Base-by-base conservation (phyloP, 2,888 invertebrate genomes). In the Lamellibrachia satsuma region DNA sequence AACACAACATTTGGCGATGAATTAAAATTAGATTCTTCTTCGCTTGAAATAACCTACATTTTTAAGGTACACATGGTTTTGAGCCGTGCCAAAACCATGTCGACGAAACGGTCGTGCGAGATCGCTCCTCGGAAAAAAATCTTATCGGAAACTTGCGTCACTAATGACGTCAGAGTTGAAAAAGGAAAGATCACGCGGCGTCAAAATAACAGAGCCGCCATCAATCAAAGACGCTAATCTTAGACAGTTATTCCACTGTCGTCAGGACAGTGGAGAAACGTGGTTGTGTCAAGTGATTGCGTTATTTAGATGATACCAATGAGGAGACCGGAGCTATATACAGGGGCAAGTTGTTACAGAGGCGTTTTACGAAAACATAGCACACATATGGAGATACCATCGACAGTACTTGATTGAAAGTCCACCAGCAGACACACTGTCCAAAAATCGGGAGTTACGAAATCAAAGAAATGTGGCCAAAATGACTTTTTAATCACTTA, bases 221-320 rank as follows among this genome's bases (percentile, higher is more conserved):
- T 75, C 75, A 75, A 75, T 75, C 75, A 75, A 75, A 75, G 75
- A 22, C 75, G 75, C 75, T 75, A 75, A 75, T 75, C 75, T 75
- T 15, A 39, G 39, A 39, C 39, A 39, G 39, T 39, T 39, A 39
- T 39, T 39, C 39, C 39, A 39, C 39, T 75, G n/a, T 75, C 75
- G 22, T n/a, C 75, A 22, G 75, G 75, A 22, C n/a, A 75, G 75
- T 75, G 0, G 75, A 75, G 75, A 75, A 75, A 11, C 75, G 75
- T n/a, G 75, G 22, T 6, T 75, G 22, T 75, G 75, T 22, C n/a
- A 75, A 75, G 75, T 75, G 75, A 75, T 75, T 75, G 75, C 75
- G 15, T 75, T n/a, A 22, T 22, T 75, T 75, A 3, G n/a, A n/a
- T n/a, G 75, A 75, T 75, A 75, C 3, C 22, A 15, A 3, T 6